phyloP scores from a whole-genome alignment of 1,140 invertebrate genomes.

The Listronotus oregonensis region DNA sequence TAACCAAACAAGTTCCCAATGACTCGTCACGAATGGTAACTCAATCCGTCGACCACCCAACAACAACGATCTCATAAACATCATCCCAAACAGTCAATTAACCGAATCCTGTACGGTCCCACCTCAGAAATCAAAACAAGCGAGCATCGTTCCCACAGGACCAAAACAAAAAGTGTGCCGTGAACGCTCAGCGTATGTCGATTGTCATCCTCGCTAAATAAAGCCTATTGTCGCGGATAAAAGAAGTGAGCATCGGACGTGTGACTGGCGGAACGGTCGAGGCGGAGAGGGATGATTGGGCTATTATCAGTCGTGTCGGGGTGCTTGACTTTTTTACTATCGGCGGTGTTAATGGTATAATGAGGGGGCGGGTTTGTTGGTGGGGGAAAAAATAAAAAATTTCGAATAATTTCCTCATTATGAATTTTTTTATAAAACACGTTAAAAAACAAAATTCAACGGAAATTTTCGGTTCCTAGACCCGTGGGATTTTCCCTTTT shows the following conservation, averaged over 20 bases:
- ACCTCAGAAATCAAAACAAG: slow-evolving; percentile 47
- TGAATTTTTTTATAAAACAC: too few relatives aligned
- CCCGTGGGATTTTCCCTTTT: too few relatives aligned
- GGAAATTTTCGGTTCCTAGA: too few relatives aligned
- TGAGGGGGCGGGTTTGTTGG: too few relatives aligned
- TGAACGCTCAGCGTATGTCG: slow-evolving; percentile 46
- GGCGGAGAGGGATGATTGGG: slow-evolving; percentile 19
- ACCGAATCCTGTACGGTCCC: slow-evolving; percentile 37
- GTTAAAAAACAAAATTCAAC: too few relatives aligned
- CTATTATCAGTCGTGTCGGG: slow-evolving; percentile 29
- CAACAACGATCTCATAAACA: slow-evolving; percentile 10
- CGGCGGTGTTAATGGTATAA: slow-evolving; percentile 23
- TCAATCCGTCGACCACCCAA: slow-evolving; percentile 1
- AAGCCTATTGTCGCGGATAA: slow-evolving; percentile 48
- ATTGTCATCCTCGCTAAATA: slow-evolving; percentile 50
- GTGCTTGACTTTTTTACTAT: slow-evolving; percentile 25
- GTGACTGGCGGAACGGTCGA: slow-evolving; percentile 33
- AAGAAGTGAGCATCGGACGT: slow-evolving; percentile 50
- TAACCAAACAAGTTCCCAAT: too few relatives aligned
- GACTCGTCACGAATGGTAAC: neutral
- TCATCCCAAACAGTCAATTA: slow-evolving; percentile 41
- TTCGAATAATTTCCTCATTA: too few relatives aligned
- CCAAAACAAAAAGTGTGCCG: slow-evolving; percentile 43
- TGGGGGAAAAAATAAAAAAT: too few relatives aligned
- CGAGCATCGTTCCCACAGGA: slow-evolving; percentile 44